These are phyloP conservation scores for Anorthoa munda DNA, from an alignment of 2,888 invertebrate genomes.

Conservation along the genomic window DNA sequence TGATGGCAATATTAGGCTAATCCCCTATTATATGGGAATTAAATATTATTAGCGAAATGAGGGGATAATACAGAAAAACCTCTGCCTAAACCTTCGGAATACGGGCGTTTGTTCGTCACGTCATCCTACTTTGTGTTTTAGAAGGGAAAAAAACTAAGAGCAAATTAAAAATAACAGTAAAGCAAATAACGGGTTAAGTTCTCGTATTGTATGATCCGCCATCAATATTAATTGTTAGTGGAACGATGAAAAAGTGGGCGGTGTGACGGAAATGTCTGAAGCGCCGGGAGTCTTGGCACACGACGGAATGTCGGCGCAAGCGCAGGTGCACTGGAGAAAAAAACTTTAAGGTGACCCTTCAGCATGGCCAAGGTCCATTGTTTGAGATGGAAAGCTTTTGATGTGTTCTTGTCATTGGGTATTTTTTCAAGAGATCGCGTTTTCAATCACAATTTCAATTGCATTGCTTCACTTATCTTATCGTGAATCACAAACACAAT, in stretches of 20 bases:
- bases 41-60: too few relatives aligned
- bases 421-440: not conserved
- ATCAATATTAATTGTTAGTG: conserved; percentile 81
- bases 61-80: too few relatives aligned
- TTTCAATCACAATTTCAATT: not conserved
- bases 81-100: not conserved
- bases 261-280: conserved; percentile 77
- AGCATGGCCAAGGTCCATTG: conserved; percentile 42
- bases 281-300: conserved; percentile 73
- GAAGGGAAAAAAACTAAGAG: not conserved
- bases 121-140: not conserved
- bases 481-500: too few relatives aligned
- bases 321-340: conserved; percentile 59
- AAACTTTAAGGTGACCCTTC: conserved; percentile 56
- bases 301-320: conserved; percentile 79
- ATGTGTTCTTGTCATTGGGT: not conserved
- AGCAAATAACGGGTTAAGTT: conserved; percentile 44
- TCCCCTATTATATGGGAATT: too few relatives aligned
- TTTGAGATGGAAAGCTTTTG: conserved; percentile 14
- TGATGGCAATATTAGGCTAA: too few relatives aligned
- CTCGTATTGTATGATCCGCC: conserved; percentile 48
- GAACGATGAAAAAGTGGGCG: conserved; percentile 64
- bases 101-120: not conserved
- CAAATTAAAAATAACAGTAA: conserved; percentile 54
- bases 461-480: too few relatives aligned